phyloP scores from a whole-genome alignment of 2,888 invertebrate species.

The Zygogramma bicolorata region DNA sequence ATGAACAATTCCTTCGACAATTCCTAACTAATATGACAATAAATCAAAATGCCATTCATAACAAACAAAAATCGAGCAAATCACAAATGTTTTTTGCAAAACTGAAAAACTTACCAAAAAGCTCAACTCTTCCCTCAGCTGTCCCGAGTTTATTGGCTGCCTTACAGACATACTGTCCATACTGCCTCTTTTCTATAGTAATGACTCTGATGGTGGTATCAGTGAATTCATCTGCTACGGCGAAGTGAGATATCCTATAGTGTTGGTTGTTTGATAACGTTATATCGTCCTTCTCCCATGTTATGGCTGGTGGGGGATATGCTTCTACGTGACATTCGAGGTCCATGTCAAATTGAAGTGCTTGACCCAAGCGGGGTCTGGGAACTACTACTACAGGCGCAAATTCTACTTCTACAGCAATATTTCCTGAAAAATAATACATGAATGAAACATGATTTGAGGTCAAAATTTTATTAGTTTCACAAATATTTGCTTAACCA shows the following conservation, averaged over 20 bases:
- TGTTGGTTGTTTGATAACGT: slow-evolving; percentile 91
- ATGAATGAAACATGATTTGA: neutral
- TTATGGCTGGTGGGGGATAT: slow-evolving; percentile 92
- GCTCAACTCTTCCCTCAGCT: slow-evolving; percentile 82
- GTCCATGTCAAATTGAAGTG: slow-evolving; percentile 94
- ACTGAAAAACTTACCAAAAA: slow-evolving; percentile 78
- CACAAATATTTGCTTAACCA: too few relatives aligned
- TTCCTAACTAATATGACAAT: neutral
- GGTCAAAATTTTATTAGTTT: neutral
- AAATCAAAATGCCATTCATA: neutral
- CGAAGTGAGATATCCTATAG: slow-evolving; percentile 90
- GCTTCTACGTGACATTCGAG: slow-evolving; percentile 95
- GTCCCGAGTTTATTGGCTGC: slow-evolving; percentile 90
- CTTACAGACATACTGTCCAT: slow-evolving; percentile 86
- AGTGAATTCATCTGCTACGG: slow-evolving; percentile 91
- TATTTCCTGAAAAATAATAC: slow-evolving; percentile 69
- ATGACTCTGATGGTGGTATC: slow-evolving; percentile 85
- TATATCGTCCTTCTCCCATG: slow-evolving; percentile 89
- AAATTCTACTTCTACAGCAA: slow-evolving; percentile 92
- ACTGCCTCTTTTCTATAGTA: slow-evolving; percentile 91
- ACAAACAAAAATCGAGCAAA: neutral
- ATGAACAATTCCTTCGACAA: too few relatives aligned
- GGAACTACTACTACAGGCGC: slow-evolving; percentile 89
- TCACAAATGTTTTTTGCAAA: too few relatives aligned
- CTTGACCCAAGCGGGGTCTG: slow-evolving; percentile 86